Evolutionary conservation across 2,113 vertebrate genomes (phyloP).

Genomic region (Carollia perspicillata): DNA sequence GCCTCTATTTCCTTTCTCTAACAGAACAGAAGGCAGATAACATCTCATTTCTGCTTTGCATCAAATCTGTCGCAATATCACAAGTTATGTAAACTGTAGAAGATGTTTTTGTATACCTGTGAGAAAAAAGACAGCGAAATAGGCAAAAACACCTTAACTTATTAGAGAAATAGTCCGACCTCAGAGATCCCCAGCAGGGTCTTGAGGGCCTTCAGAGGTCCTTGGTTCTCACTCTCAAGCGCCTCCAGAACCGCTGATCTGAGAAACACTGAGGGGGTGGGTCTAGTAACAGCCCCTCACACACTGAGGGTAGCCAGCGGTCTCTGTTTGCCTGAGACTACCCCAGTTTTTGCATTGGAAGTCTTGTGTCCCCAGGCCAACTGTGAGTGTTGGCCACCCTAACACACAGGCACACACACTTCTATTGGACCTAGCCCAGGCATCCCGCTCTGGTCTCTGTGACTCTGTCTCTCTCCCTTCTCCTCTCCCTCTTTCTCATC

Average conservation of each 20-base stretch:
- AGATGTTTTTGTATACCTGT: not conserved
- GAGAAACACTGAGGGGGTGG: not conserved
- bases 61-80: not conserved
- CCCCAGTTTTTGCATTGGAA: not conserved
- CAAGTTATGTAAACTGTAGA: not conserved
- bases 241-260: not conserved
- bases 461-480: not conserved
- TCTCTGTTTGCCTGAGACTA: not conserved
- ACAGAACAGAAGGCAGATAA: not conserved
- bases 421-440: not conserved
- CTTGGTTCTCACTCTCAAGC: not conserved
- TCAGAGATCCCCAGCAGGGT: not conserved
- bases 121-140: not conserved
- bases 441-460: not conserved
- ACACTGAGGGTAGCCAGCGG: not conserved
- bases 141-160: not conserved
- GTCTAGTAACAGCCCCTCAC: not conserved
- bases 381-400: no score
- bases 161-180: not conserved
- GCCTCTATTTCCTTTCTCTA: not conserved
- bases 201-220: no score
- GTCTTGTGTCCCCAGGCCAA: not conserved
- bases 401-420: accelerated
- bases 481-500: not conserved
- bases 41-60: not conserved